A percentile compares a stretch with the other conserved stretches of the same genome.
phyloP scores from a whole-genome alignment of 2,797 vertebrate species.

The Vireo griseus region DNA sequence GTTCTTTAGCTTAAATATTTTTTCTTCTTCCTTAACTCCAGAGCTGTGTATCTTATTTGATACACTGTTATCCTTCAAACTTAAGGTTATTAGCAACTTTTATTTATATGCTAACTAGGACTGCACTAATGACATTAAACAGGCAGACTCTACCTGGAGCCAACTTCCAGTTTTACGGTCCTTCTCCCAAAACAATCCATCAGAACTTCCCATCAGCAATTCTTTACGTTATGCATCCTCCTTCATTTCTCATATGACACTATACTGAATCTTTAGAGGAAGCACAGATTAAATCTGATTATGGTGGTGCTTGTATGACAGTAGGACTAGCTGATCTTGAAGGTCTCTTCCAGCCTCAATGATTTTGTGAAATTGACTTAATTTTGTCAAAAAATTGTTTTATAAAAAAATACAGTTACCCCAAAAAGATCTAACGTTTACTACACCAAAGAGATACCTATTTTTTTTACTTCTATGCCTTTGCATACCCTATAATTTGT shows the following conservation, averaged over 20 bases:
- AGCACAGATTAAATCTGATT: not conserved
- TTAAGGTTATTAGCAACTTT: not conserved
- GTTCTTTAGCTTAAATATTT: not conserved
- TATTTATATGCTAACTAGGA: not conserved
- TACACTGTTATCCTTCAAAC: not conserved
- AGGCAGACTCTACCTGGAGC: not conserved
- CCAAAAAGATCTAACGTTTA: not conserved
- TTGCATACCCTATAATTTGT: not conserved
- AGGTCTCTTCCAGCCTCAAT: not conserved
- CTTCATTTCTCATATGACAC: not conserved
- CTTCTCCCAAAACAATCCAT: not conserved
- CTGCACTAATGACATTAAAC: not conserved
- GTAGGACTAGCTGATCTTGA: not conserved
- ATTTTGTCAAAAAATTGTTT: not conserved
- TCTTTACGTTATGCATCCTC: not conserved
- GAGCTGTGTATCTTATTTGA: not conserved
- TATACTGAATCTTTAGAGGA: not conserved
- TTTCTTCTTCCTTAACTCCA: not conserved
- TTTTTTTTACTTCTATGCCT: not conserved
- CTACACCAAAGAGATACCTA: not conserved
- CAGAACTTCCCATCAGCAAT: not conserved
- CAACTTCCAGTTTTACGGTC: not conserved
- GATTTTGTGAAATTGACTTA: not conserved
- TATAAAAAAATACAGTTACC: not conserved
- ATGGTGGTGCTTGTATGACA: not conserved